Base-by-base conservation (phyloP, 2,113 vertebrate species). In the Forbesichthys agassizii region DNA sequence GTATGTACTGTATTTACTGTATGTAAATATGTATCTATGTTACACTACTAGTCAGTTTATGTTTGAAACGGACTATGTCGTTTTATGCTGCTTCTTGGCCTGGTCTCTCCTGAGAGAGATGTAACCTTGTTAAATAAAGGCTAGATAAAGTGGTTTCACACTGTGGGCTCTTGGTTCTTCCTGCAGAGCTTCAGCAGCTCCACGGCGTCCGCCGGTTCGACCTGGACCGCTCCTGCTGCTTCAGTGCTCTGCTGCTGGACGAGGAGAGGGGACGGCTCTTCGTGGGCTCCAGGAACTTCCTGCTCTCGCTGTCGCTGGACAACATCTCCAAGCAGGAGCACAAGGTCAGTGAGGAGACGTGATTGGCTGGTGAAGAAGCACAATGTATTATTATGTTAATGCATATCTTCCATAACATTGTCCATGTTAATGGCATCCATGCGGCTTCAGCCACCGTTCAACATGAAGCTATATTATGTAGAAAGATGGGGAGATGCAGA, bases 261-360 rank as follows among this genome's bases (percentile, higher is more conserved):
- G 98, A 99, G 85, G 98, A 99, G 71, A 89, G 96, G 0, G 94
- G 98, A 0, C 93, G 96, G 4, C 93, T 99, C 46, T 99, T 99
- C 0, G 96, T 95, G 0, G 98, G 98, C 0, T 95, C 95, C 0
- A 93, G 96, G 86, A 98, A 99, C 87, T 94, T 95, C 48, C 91
- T 99, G 82, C 89, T 95, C 61, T 98, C 97, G 3, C 93, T 99
- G 48, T 94, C 93, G 47, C 79, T 99, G 86, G 96, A 99, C 68
- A 94, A 99, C 89, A 98, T 99, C 67, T 94, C 91, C 90, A 96
- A 95, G 79, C 87, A 92, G 69, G 92, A 94, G 73, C 95, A 95
- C 68, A 96, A 96, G 96, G 98, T 99, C 79, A 80, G 8, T 51
- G 52, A 36, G 2, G 46, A 14, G 49, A 11, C 11, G 49, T 10